Conservation (phyloP, 2,888 invertebrate genomes). For the Timandra comae region DNA sequence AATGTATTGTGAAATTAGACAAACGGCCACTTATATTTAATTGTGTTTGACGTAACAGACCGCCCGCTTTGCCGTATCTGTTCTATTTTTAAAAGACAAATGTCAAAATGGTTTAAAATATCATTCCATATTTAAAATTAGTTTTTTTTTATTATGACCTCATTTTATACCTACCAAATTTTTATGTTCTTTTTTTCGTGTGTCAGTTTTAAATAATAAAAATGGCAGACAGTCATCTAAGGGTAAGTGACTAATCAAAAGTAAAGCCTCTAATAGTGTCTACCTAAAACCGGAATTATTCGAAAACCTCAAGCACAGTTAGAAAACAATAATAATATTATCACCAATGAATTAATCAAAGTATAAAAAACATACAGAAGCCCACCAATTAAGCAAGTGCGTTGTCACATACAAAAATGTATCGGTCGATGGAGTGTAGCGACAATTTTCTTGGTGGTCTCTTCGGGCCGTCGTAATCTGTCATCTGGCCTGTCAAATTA, state of each 20-base stretch:
- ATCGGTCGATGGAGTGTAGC: slow-evolving; percentile 48
- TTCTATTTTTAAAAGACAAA: slow-evolving; percentile 23
- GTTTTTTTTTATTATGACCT: no score
- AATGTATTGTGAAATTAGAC: slow-evolving; percentile 71
- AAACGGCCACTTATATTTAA: slow-evolving; percentile 40
- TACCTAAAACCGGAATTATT: no score
- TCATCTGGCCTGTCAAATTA: slow-evolving; percentile 77
- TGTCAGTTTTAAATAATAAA: no score
- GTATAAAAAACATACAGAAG: slow-evolving; percentile 35
- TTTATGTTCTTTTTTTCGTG: no score
- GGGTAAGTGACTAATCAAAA: no score
- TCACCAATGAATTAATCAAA: no score
- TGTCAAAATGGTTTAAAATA: slow-evolving; percentile 6
- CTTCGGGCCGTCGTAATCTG: slow-evolving; percentile 63
- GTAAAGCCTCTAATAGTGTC: no score
- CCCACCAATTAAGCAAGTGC: slow-evolving; percentile 57
- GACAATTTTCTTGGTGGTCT: slow-evolving; percentile 72
- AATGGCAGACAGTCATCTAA: no score
- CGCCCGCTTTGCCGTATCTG: slow-evolving; percentile 47
- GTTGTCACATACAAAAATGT: slow-evolving; percentile 59
- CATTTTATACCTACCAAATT: no score
- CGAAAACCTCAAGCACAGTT: no score
- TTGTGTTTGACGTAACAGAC: slow-evolving; percentile 60
- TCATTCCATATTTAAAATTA: no score
- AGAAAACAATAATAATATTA: no score